These are phyloP conservation scores for Columba janthina DNA, from an alignment of 2,113 vertebrate genomes.

Conservation along the genomic window DNA sequence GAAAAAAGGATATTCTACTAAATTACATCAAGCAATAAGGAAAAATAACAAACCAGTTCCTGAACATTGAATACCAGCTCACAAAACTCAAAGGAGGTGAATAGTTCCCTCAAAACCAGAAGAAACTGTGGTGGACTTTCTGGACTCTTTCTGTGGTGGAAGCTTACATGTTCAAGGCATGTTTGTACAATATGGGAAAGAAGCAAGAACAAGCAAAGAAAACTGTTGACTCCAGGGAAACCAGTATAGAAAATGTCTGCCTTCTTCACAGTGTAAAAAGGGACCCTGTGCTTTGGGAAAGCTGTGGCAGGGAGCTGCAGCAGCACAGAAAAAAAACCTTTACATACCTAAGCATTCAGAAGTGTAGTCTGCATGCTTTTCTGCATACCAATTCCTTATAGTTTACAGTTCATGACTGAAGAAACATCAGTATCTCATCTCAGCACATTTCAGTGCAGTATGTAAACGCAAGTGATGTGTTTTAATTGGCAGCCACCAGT, in stretches of 20 bases:
- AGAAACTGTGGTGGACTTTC: not conserved
- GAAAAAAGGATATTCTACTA: not conserved
- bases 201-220: not conserved
- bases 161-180: not conserved
- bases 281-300: not conserved
- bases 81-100: not conserved
- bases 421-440: not conserved
- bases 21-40: not conserved
- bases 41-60: conserved; percentile 12
- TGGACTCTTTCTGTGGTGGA: not conserved
- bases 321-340: not conserved
- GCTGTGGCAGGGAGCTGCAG: not conserved
- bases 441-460: not conserved
- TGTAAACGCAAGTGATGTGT: not conserved
- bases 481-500: conserved; percentile 33
- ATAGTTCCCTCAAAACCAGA: not conserved
- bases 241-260: not conserved
- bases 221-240: not conserved
- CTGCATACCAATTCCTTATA: not conserved
- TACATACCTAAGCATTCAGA: not conserved
- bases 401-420: not conserved
- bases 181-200: not conserved
- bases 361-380: not conserved
- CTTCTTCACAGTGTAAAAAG: not conserved
- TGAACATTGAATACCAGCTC: conserved; percentile 4